phyloP scores from a whole-genome alignment of 2,113 vertebrate genomes.

The Cynopterus brachyotis region DNA sequence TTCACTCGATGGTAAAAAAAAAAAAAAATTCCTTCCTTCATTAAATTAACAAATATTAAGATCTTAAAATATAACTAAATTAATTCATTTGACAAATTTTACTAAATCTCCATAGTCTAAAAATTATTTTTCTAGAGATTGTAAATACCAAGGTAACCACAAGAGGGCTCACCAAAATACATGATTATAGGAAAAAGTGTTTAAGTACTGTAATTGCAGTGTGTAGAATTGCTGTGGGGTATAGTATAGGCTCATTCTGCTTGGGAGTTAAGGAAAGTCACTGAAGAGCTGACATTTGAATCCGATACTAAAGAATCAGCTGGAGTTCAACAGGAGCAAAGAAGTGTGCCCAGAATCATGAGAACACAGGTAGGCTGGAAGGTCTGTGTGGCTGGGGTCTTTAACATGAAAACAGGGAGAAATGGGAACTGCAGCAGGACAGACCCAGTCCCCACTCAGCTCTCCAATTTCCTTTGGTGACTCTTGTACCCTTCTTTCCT shows the following conservation, averaged over 20 bases:
- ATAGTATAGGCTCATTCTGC: neutral
- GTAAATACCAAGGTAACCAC: neutral
- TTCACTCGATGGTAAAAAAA: neutral
- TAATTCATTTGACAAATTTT: neutral
- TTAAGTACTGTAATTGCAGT: neutral
- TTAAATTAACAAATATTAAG: slow-evolving; percentile 5
- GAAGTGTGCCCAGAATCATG: neutral
- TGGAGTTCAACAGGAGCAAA: neutral
- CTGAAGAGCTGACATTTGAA: neutral
- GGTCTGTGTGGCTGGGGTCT: neutral
- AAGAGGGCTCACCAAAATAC: neutral
- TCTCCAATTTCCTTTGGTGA: too few relatives aligned
- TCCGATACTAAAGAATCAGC: neutral
- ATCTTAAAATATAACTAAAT: slow-evolving; percentile 4
- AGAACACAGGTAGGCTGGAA: neutral
- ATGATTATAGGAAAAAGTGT: neutral
- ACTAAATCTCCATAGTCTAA: neutral
- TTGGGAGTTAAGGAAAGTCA: neutral
- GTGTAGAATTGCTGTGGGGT: neutral
- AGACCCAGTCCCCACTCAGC: neutral
- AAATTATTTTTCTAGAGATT: slow-evolving; percentile 23
- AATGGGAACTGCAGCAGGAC: neutral
- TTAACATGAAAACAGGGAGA: neutral
- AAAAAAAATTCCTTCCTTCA: neutral
- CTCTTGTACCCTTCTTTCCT: neutral